phyloP scores from a whole-genome alignment of 2,797 vertebrate species.

The Sus cebifrons region DNA sequence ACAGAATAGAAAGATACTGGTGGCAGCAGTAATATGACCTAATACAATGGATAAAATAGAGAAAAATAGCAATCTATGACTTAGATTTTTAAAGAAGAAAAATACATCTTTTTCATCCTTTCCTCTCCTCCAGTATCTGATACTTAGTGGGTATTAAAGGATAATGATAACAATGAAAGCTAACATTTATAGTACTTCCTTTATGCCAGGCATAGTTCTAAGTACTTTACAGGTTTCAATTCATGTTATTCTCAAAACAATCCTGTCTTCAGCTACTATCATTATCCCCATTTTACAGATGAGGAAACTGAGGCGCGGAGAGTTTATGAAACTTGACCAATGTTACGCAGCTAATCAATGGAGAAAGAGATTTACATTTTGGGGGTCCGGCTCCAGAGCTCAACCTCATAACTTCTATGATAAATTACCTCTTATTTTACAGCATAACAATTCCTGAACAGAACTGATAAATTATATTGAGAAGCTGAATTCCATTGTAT shows the following conservation, averaged over 20 bases:
- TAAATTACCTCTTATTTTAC: neutral
- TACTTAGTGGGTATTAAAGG: neutral
- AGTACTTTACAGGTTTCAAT: neutral
- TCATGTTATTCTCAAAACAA: neutral
- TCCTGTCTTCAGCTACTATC: neutral
- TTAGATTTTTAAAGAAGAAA: slow-evolving; percentile 13
- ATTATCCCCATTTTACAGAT: slow-evolving; percentile 19
- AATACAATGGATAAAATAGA: slow-evolving; percentile 42
- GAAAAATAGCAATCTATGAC: slow-evolving; percentile 33
- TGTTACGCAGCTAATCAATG: neutral
- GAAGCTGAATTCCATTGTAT: neutral
- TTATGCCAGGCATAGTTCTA: neutral
- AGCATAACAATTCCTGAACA: neutral
- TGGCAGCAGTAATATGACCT: neutral
- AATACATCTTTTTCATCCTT: neutral
- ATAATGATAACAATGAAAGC: neutral
- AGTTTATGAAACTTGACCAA: slow-evolving; percentile 14
- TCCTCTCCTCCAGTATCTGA: neutral
- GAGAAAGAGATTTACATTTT: neutral
- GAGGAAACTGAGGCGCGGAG: neutral
- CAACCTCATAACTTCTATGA: neutral
- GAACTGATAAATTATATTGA: neutral
- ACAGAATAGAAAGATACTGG: slow-evolving; percentile 63
- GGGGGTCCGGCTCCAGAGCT: neutral
- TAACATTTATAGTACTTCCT: neutral